These are phyloP conservation scores for Synergus laeviventris DNA, from an alignment of 2,888 invertebrate genomes.

Conservation along the genomic window DNA sequence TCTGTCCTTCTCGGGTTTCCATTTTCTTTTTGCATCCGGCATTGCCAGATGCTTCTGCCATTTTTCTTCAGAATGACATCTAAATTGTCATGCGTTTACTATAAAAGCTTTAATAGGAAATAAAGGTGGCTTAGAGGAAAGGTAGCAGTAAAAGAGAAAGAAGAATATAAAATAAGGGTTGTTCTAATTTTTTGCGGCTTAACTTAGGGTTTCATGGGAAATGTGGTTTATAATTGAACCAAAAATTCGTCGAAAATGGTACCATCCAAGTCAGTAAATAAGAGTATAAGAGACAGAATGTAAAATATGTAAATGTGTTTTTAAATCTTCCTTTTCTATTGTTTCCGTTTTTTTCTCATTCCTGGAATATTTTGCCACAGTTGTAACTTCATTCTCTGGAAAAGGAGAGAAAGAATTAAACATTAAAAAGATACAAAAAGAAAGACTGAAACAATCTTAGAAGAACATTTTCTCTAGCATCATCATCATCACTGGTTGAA, in stretches of 20 bases:
- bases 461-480: background rate
- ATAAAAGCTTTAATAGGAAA: constrained; percentile 12
- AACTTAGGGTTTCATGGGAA: background rate
- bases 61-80: constrained; percentile 30
- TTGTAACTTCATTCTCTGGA: background rate
- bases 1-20: constrained; percentile 16
- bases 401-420: constrained; percentile 3
- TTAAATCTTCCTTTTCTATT: background rate
- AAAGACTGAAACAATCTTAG: background rate
- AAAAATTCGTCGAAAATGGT: too few relatives aligned
- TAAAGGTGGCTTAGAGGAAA: constrained; percentile 12
- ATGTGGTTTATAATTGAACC: background rate
- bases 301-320: background rate
- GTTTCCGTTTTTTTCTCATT: constrained; percentile 3
- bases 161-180: constrained; percentile 4
- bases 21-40: constrained; percentile 2
- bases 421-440: background rate
- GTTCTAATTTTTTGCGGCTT: background rate
- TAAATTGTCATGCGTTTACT: constrained; percentile 17
- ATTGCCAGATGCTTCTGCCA: constrained; percentile 26
- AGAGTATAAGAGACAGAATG: too few relatives aligned
- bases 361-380: constrained; percentile 5
- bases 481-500: background rate
- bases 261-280: too few relatives aligned
- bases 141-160: background rate